These are phyloP conservation scores for Etheostoma nigrum DNA, from an alignment of 2,797 vertebrate species.

Conservation along the genomic window DNA sequence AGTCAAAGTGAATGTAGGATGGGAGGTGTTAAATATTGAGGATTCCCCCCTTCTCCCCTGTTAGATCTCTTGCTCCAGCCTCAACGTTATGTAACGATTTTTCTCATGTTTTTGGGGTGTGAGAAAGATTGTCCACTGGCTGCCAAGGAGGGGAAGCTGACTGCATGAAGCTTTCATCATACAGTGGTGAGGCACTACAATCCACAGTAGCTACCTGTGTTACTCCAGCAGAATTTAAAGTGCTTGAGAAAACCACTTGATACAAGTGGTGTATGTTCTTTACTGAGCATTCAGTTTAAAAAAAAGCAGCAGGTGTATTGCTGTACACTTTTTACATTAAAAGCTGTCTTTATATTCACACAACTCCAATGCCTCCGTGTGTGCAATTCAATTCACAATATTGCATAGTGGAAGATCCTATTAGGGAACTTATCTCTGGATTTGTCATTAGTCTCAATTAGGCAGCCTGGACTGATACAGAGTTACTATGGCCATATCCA, in stretches of 20 bases:
- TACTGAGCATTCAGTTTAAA: constrained; percentile 12
- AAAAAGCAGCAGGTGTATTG: neutral
- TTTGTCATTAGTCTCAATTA: constrained; percentile 36
- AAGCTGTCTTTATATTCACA: constrained; percentile 18
- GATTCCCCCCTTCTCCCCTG: constrained; percentile 14
- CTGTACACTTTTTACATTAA: neutral
- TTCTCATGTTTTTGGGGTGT: constrained; percentile 47
- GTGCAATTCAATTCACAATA: constrained; percentile 18
- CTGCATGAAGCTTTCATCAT: constrained; percentile 55
- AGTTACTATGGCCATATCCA: constrained; percentile 1
- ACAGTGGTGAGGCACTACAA: neutral
- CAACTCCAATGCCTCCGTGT: neutral
- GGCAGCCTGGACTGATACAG: constrained; percentile 6
- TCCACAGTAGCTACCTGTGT: constrained; percentile 32
- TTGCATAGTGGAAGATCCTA: constrained; percentile 18
- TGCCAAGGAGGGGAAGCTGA: constrained; percentile 47
- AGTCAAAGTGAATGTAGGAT: constrained; percentile 79
- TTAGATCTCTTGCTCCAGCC: constrained; percentile 36
- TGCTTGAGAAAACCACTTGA: constrained; percentile 5
- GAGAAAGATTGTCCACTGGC: constrained; percentile 39
- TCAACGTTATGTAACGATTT: constrained; percentile 49
- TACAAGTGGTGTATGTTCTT: neutral
- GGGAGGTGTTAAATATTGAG: constrained; percentile 77
- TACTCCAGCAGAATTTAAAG: constrained; percentile 43
- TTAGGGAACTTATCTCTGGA: constrained; percentile 25